Conservation (phyloP, 2,888 invertebrate species). For the Gibbula magus region DNA sequence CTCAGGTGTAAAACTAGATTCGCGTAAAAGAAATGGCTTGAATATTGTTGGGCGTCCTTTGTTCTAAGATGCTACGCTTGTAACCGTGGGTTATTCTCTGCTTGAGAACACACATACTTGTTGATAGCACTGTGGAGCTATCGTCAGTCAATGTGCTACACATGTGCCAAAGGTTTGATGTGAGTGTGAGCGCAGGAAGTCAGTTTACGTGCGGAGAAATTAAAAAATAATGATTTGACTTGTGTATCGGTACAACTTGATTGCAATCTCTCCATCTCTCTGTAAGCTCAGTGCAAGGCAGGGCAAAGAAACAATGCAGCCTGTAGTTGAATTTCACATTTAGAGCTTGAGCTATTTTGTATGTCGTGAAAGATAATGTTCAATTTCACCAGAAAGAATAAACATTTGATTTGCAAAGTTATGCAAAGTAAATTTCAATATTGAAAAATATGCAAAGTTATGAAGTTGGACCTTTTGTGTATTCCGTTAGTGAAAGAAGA, state of each 20-base stretch:
- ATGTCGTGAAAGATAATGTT: no score
- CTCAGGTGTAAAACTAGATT: conserved; percentile 14
- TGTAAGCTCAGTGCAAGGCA: no score
- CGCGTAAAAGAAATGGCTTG: background rate
- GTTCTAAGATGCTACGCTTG: background rate
- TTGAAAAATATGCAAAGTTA: no score
- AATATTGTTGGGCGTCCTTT: background rate
- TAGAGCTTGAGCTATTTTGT: no score
- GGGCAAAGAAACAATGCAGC: no score
- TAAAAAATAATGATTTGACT: background rate
- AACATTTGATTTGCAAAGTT: no score
- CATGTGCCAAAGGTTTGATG: conserved; percentile 5
- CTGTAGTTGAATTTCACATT: no score
- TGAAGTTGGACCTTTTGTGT: no score
- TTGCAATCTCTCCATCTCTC: background rate
- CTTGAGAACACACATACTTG: background rate
- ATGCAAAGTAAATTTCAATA: no score
- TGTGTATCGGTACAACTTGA: background rate
- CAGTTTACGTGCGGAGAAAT: background rate
- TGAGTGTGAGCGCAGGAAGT: background rate
- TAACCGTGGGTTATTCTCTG: background rate
- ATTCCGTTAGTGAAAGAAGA: no score
- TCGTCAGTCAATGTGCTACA: background rate
- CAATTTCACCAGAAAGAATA: no score
- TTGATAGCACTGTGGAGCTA: background rate